These are phyloP conservation scores for Lucilia sericata DNA, from an alignment of 1,140 invertebrate species.

Conservation along the genomic window DNA sequence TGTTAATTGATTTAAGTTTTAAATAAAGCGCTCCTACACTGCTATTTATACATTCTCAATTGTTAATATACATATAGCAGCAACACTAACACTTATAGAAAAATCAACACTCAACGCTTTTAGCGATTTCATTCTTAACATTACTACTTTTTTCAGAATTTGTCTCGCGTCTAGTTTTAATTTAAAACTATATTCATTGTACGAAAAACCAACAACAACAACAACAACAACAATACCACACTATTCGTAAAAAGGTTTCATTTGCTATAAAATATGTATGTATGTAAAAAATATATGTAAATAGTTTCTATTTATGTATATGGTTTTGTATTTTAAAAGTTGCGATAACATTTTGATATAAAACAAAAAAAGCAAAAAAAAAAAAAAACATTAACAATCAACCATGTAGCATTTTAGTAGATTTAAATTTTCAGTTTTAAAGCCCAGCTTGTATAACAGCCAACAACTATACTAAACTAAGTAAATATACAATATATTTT, in stretches of 20 bases:
- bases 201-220: not conserved
- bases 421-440: slow-evolving; percentile 22
- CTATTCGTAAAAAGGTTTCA: not conserved
- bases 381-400: slow-evolving; percentile 2
- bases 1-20: too few species aligned
- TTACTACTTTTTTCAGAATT: not conserved
- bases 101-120: slow-evolving; percentile 23
- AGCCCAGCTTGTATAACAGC: not conserved
- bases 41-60: not conserved
- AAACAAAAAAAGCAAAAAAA: not conserved
- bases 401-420: slow-evolving; percentile 13
- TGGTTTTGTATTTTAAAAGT: slow-evolving; percentile 24
- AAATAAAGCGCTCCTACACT: too few species aligned
- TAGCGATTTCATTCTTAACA: not conserved
- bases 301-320: slow-evolving; percentile 1
- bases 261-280: not conserved
- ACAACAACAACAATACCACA: not conserved
- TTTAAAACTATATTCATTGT: slow-evolving; percentile 9
- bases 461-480: not conserved
- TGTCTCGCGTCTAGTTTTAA: slow-evolving; percentile 26
- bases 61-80: not conserved
- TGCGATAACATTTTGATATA: slow-evolving; percentile 20
- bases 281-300: not conserved
- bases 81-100: not conserved
- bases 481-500: not conserved